A percentile compares a stretch with the other conserved stretches of the same genome.
Evolutionary conservation across 1,140 invertebrate species (phyloP).

Genomic region (Steinernema feltiae): DNA sequence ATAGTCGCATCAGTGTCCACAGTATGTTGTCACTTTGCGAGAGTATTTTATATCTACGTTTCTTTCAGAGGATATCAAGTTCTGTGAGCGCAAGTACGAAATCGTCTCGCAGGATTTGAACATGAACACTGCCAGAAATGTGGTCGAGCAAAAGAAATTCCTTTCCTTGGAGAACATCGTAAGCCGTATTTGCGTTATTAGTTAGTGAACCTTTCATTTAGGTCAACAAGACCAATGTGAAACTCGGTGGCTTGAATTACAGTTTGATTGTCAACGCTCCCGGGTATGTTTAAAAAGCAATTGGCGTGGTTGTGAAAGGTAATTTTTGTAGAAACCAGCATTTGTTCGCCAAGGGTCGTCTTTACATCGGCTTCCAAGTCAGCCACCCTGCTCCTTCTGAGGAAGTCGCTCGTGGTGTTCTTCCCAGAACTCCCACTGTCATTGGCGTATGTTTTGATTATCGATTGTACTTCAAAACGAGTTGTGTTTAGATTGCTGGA

Average conservation of each 20-base stretch:
- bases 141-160: not conserved
- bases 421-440: not conserved
- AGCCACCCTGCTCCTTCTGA: not conserved
- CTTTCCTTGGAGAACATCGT: not conserved
- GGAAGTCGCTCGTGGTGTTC: not conserved
- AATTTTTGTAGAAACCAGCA: not conserved
- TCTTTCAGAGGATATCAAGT: slow-evolving; percentile 5
- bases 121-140: slow-evolving; percentile 11
- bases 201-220: not conserved
- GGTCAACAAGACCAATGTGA: slow-evolving; percentile 22
- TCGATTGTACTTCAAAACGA: too few species aligned
- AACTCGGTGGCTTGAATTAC: slow-evolving; percentile 24
- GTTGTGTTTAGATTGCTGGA: too few species aligned
- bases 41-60: not conserved
- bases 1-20: not conserved
- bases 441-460: too few species aligned
- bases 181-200: not conserved
- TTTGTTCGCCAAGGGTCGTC: not conserved
- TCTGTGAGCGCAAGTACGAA: slow-evolving; percentile 14
- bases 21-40: not conserved
- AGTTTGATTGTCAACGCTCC: not conserved
- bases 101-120: slow-evolving; percentile 15
- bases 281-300: too few species aligned
- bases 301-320: too few species aligned
- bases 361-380: not conserved